Percentiles rank a stretch among this genome's conserved stretches.
Conservation (phyloP, 2,888 invertebrate genomes). For the Rapana venosa region DNA sequence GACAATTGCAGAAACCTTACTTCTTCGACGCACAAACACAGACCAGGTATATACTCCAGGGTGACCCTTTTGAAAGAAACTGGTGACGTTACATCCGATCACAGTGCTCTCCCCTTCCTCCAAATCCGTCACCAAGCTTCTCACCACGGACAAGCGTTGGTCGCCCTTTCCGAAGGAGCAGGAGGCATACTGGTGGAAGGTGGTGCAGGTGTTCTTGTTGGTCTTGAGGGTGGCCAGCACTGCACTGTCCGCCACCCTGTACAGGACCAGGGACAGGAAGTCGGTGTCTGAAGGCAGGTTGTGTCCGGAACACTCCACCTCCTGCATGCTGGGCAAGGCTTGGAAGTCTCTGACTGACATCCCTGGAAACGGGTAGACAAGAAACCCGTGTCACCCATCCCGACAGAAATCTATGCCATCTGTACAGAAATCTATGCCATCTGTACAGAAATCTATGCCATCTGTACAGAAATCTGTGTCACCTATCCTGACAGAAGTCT, state of each 20-base stretch:
- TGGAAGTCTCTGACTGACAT: conserved; percentile 33
- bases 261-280: conserved; percentile 1
- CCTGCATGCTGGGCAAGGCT: conserved; percentile 27
- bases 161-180: not conserved
- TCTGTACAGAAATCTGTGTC: no score
- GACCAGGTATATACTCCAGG: conserved; percentile 5
- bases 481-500: no score
- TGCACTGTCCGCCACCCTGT: not conserved
- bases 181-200: conserved; percentile 19
- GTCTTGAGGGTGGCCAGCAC: conserved; percentile 18
- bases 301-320: conserved; percentile 40
- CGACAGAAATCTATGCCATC: no score
- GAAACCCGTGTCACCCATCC: no score
- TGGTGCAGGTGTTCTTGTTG: conserved; percentile 7
- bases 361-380: conserved; percentile 13
- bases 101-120: conserved; percentile 26
- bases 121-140: conserved; percentile 36
- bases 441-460: no score
- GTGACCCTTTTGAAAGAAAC: not conserved
- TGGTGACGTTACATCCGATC: conserved; percentile 34
- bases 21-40: not conserved
- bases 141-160: conserved; percentile 1
- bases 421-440: no score
- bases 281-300: conserved; percentile 1
- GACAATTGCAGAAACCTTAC: not conserved